These are phyloP conservation scores for Apis dorsata DNA, from an alignment of 1,140 invertebrate species.

Conservation along the genomic window DNA sequence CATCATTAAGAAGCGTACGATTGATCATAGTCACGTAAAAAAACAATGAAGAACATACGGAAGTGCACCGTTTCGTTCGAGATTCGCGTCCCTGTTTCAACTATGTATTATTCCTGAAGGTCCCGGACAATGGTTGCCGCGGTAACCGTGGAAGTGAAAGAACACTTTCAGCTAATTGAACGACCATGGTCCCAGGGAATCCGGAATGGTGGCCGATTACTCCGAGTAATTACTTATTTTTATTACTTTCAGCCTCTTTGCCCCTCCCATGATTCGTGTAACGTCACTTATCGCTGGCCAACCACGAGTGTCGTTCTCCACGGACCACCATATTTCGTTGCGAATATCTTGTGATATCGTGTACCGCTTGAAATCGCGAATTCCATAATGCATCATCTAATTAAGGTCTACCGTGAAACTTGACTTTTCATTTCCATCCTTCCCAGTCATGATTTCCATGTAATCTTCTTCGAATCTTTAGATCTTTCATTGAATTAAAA, in stretches of 20 bases:
- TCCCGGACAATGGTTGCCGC: slow-evolving; percentile 36
- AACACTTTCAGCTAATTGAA: slow-evolving; percentile 59
- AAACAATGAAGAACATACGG: neutral
- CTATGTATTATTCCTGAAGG: slow-evolving; percentile 23
- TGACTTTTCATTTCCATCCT: too few species aligned
- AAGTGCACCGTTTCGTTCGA: neutral
- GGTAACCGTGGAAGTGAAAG: slow-evolving; percentile 44
- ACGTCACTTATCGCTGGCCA: slow-evolving; percentile 54
- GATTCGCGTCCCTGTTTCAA: neutral
- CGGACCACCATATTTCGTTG: slow-evolving; percentile 35
- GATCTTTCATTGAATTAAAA: neutral
- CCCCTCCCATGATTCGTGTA: slow-evolving; percentile 28
- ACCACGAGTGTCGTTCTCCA: slow-evolving; percentile 26
- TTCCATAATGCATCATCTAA: neutral
- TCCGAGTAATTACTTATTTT: slow-evolving; percentile 59
- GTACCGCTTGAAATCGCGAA: too few species aligned
- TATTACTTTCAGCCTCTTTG: slow-evolving; percentile 55
- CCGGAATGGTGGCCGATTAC: slow-evolving; percentile 47
- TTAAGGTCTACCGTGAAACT: neutral
- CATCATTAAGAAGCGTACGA: neutral
- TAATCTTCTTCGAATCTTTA: neutral
- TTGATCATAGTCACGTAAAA: neutral
- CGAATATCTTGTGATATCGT: slow-evolving; percentile 23
- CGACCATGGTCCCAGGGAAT: slow-evolving; percentile 38
- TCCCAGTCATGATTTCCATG: neutral